These are phyloP conservation scores for Steinernema hermaphroditum DNA, from an alignment of 2,888 invertebrate species.

Conservation along the genomic window DNA sequence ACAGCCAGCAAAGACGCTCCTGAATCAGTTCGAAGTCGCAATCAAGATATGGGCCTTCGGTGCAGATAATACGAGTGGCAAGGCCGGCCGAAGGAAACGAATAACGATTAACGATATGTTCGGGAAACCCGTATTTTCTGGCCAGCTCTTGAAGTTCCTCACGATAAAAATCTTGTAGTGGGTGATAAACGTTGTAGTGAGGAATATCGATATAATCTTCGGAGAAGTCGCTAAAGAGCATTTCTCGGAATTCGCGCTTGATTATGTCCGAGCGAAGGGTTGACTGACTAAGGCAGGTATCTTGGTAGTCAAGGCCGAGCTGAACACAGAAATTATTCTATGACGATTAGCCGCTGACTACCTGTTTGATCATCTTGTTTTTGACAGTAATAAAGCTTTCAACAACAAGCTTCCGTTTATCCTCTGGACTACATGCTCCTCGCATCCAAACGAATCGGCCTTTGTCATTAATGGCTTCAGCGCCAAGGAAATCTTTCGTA, in stretches of 20 bases:
- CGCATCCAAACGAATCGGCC: conserved; percentile 42
- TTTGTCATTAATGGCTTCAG: conserved; percentile 39
- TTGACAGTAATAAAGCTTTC: conserved; percentile 88
- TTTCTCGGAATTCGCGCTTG: conserved; percentile 74
- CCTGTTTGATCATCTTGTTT: conserved; percentile 52
- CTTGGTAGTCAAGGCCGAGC: conserved; percentile 68
- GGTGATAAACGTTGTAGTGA: conserved; percentile 87
- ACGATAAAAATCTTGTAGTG: conserved; percentile 98
- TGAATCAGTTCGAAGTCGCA: conserved; percentile 48
- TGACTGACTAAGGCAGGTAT: conserved; percentile 73
- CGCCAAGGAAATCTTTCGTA: conserved; percentile 51
- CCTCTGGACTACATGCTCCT: conserved; percentile 79
- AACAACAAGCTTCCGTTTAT: conserved; percentile 96
- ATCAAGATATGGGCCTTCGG: conserved; percentile 90
- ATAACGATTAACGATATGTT: conserved; percentile 84
- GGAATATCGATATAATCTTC: not conserved
- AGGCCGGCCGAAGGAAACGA: conserved; percentile 97
- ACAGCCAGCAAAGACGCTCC: not conserved
- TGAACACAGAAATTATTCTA: not conserved
- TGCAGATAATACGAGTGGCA: conserved; percentile 92
- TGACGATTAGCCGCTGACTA: not conserved
- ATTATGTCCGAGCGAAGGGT: conserved; percentile 87
- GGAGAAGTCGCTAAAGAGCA: not conserved
- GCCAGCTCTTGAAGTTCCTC: conserved; percentile 91
- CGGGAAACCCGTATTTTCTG: conserved; percentile 83